These are phyloP conservation scores for Lucilia cuprina DNA, from an alignment of 1,140 invertebrate species.

Conservation along the genomic window DNA sequence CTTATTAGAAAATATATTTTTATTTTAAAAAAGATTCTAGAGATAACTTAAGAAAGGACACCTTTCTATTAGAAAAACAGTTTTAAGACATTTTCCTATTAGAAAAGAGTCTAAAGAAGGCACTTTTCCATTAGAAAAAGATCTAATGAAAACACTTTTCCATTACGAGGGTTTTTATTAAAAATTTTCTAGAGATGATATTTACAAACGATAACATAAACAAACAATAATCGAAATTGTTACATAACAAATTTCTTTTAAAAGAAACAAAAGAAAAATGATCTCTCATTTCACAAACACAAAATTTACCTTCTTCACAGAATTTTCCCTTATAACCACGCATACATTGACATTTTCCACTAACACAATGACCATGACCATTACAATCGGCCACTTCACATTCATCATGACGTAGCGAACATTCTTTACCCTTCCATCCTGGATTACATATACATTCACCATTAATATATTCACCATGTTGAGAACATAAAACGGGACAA, in stretches of 20 bases:
- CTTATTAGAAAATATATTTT: too few relatives aligned
- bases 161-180: too few relatives aligned
- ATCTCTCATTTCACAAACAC: too few relatives aligned
- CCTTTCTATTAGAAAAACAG: too few relatives aligned
- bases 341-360: slow-evolving; percentile 93
- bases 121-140: too few relatives aligned
- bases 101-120: too few relatives aligned
- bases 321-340: slow-evolving; percentile 92
- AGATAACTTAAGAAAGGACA: too few relatives aligned
- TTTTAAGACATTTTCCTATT: too few relatives aligned
- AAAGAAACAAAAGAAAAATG: slow-evolving; percentile 16
- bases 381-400: slow-evolving; percentile 94
- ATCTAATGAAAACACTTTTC: too few relatives aligned
- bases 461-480: slow-evolving; percentile 94
- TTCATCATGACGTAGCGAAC: slow-evolving; percentile 89
- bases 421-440: slow-evolving; percentile 96
- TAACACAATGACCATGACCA: slow-evolving; percentile 92
- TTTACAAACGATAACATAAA: not conserved
- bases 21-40: too few relatives aligned
- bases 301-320: slow-evolving; percentile 78
- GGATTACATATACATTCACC: slow-evolving; percentile 96
- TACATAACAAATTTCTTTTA: too few relatives aligned
- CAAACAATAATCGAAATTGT: not conserved
- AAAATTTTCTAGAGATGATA: too few relatives aligned
- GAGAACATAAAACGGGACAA: slow-evolving; percentile 94